Base-by-base conservation (phyloP, 2,888 invertebrate genomes). In the Rhagophthalmus giganteus region DNA sequence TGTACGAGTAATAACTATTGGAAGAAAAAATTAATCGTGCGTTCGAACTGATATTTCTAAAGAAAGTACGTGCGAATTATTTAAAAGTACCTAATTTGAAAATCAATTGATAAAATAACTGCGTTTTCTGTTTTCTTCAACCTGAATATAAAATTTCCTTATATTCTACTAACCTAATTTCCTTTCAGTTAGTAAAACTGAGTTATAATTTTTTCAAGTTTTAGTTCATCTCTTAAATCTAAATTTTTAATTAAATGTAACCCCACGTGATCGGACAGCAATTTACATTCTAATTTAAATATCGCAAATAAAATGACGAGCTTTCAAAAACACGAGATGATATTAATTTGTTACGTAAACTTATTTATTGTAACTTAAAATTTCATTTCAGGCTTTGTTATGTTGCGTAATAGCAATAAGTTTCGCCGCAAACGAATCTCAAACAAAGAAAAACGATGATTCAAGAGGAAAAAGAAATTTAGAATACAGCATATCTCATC, bases 401-500 rank as follows among this genome's bases (percentile, higher is more conserved):
- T 74, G 68, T 58, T 66, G 78, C 69, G 75, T 81, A 74, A 76
- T 80, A 74, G 78, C 79, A 74, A 75, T 74, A 70, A 68, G 76
- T 69, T 70, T 78, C 65, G 74, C 75, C 56, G 78, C 79, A 48
- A 73, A 72, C 45, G 72, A 74, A 57, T 69, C 68, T 52, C 67
- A 67, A 44, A 59, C 66, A 9, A 69, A 70, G 52, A 58, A 55
- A 38, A 62, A 59, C 46, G 54, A 55, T 16, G 48, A 50, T 30
- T 78, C 34, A 62, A 74, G 81, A 66, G 78, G 79, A 24, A 81
- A 81, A 53, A 77, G 82, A 62, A 82, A 82, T 60, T 68, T 82
- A 34, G 82, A 82, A 59, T 82, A 83, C 63, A 79, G 78, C 25
- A 72, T 82, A 51, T 77, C 81, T n/a, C 78, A 83, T 8, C 81